Evolutionary conservation across 2,888 invertebrate species (phyloP).

Genomic region (Tetranychus truncatus): DNA sequence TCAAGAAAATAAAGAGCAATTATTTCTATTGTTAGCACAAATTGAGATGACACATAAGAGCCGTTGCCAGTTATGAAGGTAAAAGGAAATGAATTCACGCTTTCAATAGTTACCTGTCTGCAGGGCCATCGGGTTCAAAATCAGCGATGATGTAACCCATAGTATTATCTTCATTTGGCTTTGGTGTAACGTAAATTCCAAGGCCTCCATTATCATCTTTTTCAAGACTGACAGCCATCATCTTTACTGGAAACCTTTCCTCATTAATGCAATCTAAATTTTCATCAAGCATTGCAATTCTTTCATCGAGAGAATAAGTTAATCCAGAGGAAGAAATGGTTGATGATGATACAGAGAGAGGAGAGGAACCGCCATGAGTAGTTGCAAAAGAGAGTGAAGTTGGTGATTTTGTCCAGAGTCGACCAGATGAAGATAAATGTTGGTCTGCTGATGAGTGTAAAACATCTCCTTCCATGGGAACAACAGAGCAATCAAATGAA

Average conservation of each 20-base stretch:
- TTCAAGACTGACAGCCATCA: conserved; percentile 33
- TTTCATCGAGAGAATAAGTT: neutral
- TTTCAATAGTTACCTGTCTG: conserved; percentile 39
- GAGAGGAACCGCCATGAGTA: neutral
- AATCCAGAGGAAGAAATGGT: neutral
- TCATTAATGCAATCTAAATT: conserved; percentile 27
- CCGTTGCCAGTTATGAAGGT: too few species aligned
- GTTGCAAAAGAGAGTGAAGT: conserved; percentile 9
- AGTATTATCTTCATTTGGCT: conserved; percentile 23
- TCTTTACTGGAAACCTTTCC: conserved; percentile 35
- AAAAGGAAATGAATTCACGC: neutral
- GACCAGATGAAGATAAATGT: neutral
- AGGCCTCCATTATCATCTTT: conserved; percentile 45
- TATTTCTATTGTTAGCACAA: neutral
- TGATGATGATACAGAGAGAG: neutral
- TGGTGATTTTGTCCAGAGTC: conserved; percentile 21
- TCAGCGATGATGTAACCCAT: conserved; percentile 40
- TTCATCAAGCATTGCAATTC: neutral
- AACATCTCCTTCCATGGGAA: conserved; percentile 17
- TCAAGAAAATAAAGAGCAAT: neutral
- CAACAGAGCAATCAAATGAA: neutral
- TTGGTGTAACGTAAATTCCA: conserved; percentile 46
- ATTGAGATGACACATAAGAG: too few species aligned
- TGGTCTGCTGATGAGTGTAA: neutral
- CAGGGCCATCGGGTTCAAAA: conserved; percentile 47